Conservation (phyloP, 2,888 invertebrate species). For the Rotaria socialis region DNA sequence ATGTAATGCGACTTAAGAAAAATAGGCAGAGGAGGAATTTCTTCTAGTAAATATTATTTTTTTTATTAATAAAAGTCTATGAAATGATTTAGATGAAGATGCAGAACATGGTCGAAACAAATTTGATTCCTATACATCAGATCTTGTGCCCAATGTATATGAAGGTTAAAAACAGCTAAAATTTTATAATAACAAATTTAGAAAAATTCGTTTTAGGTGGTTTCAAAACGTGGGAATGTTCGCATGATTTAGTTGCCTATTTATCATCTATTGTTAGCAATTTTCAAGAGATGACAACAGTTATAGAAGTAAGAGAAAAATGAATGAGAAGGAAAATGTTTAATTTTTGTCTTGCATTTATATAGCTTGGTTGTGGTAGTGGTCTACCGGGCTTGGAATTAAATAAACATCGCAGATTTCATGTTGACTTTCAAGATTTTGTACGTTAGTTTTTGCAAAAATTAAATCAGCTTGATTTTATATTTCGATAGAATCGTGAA, state of each 20-base stretch:
- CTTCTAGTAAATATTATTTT: too few species aligned
- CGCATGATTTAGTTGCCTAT: constrained; percentile 72
- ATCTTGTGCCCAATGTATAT: constrained; percentile 51
- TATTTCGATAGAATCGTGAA: constrained; percentile 71
- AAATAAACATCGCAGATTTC: constrained; percentile 66
- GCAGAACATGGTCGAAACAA: not conserved
- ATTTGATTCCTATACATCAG: constrained; percentile 44
- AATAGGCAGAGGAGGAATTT: too few species aligned
- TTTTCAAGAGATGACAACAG: constrained; percentile 65
- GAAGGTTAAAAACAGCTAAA: constrained; percentile 49
- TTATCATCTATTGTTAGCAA: constrained; percentile 62
- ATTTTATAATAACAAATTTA: not conserved
- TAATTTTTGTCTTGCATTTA: not conserved
- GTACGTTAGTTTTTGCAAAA: constrained; percentile 64
- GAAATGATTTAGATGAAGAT: not conserved
- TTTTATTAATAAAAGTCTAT: too few species aligned
- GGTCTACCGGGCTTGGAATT: constrained; percentile 80
- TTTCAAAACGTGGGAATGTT: constrained; percentile 91
- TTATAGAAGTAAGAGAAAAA: not conserved
- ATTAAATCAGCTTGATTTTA: constrained; percentile 19
- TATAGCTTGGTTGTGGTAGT: constrained; percentile 78
- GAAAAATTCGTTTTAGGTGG: constrained; percentile 69
- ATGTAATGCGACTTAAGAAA: too few species aligned
- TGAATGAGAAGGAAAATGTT: not conserved
- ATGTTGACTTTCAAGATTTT: constrained; percentile 85